Conservation (phyloP, 2,888 invertebrate genomes). For the Pyrgus malvae region DNA sequence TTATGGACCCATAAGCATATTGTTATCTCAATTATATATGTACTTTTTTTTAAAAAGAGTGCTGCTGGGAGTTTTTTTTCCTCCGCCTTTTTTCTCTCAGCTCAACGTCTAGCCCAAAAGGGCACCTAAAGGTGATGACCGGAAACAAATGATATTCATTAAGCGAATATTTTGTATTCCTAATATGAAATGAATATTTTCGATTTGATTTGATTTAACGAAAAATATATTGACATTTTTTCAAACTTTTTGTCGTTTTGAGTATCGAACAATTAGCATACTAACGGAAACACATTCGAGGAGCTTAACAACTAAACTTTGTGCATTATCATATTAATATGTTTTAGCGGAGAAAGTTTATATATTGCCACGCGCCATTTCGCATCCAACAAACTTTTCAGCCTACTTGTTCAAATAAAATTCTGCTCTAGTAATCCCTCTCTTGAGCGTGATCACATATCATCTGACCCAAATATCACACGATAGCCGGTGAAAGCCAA, state of each 20-base stretch:
- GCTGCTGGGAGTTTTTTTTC: no score
- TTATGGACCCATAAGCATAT: no score
- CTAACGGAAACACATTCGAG: conserved; percentile 3
- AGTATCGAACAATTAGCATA: conserved; percentile 5
- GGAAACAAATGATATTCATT: no score
- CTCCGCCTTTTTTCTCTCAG: no score
- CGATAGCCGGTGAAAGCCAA: conserved; percentile 57
- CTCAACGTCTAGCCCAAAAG: no score
- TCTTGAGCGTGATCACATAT: conserved; percentile 69
- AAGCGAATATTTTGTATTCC: no score
- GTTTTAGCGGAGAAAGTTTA: conserved; percentile 52
- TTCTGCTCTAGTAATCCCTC: conserved; percentile 71
- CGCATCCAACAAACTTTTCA: conserved; percentile 61
- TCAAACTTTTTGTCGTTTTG: conserved; percentile 2
- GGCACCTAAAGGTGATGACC: no score
- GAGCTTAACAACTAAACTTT: conserved; percentile 10
- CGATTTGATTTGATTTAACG: no score
- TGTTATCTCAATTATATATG: no score
- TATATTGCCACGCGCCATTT: conserved; percentile 65
- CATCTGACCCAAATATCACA: conserved; percentile 64
- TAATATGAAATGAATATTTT: no score
- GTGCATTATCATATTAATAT: conserved; percentile 22
- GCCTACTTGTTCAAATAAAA: conserved; percentile 67
- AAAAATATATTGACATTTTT: no score
- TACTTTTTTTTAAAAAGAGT: no score